Evolutionary conservation across 2,797 vertebrate species (phyloP).

Genomic region (Chrosomus eos): DNA sequence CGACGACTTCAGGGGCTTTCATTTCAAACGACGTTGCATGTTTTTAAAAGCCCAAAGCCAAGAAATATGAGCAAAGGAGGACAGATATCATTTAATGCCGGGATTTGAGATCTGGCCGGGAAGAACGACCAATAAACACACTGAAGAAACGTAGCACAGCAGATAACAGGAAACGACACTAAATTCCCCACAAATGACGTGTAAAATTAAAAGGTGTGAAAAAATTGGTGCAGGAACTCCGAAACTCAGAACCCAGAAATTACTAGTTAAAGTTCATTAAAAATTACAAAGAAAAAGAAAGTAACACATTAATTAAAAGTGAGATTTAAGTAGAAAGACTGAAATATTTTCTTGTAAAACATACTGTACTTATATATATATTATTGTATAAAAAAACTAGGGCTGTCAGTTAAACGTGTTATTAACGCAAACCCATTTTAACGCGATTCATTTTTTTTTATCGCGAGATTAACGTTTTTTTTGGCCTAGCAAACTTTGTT

Average conservation of each 20-base stretch:
- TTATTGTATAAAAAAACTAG: not conserved
- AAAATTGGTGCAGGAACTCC: not conserved
- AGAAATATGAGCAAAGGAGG: slow-evolving; percentile 22
- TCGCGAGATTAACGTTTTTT: no score
- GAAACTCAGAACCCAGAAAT: not conserved
- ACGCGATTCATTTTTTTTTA: no score
- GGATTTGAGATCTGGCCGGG: slow-evolving; percentile 6
- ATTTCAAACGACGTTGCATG: slow-evolving; percentile 62
- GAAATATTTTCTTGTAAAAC: not conserved
- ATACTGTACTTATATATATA: no score
- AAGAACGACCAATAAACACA: slow-evolving; percentile 16
- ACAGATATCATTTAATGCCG: slow-evolving; percentile 17
- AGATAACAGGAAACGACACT: slow-evolving; percentile 17
- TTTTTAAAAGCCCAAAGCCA: slow-evolving; percentile 10
- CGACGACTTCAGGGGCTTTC: slow-evolving; percentile 52
- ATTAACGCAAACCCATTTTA: no score
- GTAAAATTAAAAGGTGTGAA: not conserved
- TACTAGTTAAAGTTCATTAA: not conserved
- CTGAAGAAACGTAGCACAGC: not conserved
- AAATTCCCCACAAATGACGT: not conserved
- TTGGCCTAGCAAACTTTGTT: no score
- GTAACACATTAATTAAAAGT: not conserved
- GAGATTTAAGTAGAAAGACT: not conserved
- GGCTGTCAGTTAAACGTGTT: no score
- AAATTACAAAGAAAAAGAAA: not conserved